These are phyloP conservation scores for Pocillopora damicornis DNA, from an alignment of 64 coral and sea anemone genomes.

Conservation along the genomic window DNA sequence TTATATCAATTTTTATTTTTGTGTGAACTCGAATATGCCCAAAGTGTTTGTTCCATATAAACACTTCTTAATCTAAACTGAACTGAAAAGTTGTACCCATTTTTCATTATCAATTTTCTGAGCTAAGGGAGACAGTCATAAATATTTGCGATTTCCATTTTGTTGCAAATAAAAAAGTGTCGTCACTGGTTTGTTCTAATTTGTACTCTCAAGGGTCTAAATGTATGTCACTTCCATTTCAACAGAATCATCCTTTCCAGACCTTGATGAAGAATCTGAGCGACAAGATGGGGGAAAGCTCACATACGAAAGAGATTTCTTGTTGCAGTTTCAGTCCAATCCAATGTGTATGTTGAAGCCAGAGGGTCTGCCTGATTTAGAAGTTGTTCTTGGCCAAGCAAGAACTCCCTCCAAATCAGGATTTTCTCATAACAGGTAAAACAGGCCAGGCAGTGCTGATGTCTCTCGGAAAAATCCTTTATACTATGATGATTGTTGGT, in stretches of 20 bases:
- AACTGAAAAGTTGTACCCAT: too few species aligned
- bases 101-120: too few species aligned
- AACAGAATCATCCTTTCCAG: slow-evolving; percentile 32
- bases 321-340: slow-evolving; percentile 72
- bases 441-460: not conserved
- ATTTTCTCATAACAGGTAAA: slow-evolving; percentile 20
- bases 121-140: not conserved
- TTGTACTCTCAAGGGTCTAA: not conserved
- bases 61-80: too few species aligned
- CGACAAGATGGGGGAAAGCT: slow-evolving; percentile 44
- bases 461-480: not conserved
- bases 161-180: not conserved
- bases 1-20: too few species aligned
- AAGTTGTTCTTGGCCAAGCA: slow-evolving; percentile 71
- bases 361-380: slow-evolving; percentile 83
- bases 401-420: slow-evolving; percentile 46
- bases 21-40: too few species aligned
- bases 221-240: not conserved
- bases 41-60: too few species aligned
- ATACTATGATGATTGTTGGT: not conserved
- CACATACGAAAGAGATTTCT: slow-evolving; percentile 75
- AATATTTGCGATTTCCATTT: not conserved
- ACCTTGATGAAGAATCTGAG: slow-evolving; percentile 10
- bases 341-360: slow-evolving; percentile 74
- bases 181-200: not conserved